phyloP scores from a whole-genome alignment of 2,113 vertebrate species.

The Larimichthys crocea region DNA sequence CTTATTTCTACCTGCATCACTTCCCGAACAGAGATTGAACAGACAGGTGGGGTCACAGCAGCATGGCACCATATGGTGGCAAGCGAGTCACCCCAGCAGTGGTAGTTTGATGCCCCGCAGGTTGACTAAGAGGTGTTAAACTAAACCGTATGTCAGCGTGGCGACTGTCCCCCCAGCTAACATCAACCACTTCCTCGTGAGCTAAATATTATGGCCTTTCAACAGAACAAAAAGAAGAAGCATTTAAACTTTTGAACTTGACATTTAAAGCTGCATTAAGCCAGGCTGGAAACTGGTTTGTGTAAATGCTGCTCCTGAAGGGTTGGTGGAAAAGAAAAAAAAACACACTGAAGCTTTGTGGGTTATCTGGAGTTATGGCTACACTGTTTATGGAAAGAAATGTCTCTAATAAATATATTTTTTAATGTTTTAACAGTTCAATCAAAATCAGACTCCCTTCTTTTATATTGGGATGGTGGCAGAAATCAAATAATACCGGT shows the following conservation, averaged over 20 bases:
- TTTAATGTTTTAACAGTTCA: background rate
- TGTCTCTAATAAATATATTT: background rate
- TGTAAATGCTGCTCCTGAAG: background rate
- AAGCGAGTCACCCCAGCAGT: constrained; percentile 35
- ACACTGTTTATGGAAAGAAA: constrained; percentile 18
- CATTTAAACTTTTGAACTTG: constrained; percentile 19
- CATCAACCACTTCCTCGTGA: constrained; percentile 44
- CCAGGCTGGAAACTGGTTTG: background rate
- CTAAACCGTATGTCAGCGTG: constrained; percentile 36
- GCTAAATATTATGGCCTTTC: constrained; percentile 7
- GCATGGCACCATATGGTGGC: constrained; percentile 51
- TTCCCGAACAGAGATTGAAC: constrained; percentile 9
- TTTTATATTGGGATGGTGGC: background rate
- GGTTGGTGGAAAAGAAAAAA: background rate
- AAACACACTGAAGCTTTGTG: background rate
- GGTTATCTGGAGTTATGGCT: constrained; percentile 37
- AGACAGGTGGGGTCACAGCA: constrained; percentile 54
- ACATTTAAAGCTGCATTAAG: constrained; percentile 5
- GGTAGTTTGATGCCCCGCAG: constrained; percentile 59
- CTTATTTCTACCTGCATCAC: constrained; percentile 15
- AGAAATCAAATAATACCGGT: background rate
- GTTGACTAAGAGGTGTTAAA: constrained; percentile 63
- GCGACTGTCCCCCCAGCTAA: constrained; percentile 62
- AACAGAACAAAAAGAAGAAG: background rate
- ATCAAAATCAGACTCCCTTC: background rate